Base-by-base conservation (phyloP, 1,140 invertebrate genomes). In the Drosophila santomea region DNA sequence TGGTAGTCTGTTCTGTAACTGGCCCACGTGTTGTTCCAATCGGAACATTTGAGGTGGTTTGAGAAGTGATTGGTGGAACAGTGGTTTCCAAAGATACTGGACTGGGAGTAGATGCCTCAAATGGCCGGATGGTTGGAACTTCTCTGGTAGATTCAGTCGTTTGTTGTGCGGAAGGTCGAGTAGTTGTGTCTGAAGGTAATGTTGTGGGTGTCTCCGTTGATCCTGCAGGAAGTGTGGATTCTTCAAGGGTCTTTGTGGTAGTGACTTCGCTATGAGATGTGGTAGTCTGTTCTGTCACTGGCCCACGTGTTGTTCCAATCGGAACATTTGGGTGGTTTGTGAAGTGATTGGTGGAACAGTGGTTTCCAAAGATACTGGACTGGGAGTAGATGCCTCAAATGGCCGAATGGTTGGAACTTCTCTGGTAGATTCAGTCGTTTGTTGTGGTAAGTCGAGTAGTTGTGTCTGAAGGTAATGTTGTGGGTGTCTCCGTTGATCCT, bases 71-170 rank as follows among this genome's bases (percentile, higher is more conserved):
- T 14, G n/a, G 0, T 0, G 28, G 20, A 23, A 20, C 3, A 2
- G 11, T 38, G 5, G n/a, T n/a, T 10, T 47, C n/a, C 7, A 25
- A 14, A 2, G 20, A 7, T 23, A 1, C 23, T 28, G 55, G 8
- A 17, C 28, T 17, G 8, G 32, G 28, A 50, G 48, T 50, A 4
- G 48, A 50, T 4, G 8, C 11, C 1, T 50, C 28, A 15, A 35
- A 2, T 3, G n/a, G 32, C 2, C 2, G 5, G 1, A 0, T 47
- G 1, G 63, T 62, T 20, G 62, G 25, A 12, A 41, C 12, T 43
- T 35, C 39, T 15, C 15, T 63, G 3, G 17, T 4, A 58, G 20
- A 35, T 23, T 41, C 57, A 10, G 58, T 67, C 43, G 57, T 58
- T 59, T 59, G 56, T 35, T 59, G 17, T 59, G 17, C 1, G 23